Base-by-base conservation (phyloP, 2,888 invertebrate genomes). In the Augochlorella aurata region DNA sequence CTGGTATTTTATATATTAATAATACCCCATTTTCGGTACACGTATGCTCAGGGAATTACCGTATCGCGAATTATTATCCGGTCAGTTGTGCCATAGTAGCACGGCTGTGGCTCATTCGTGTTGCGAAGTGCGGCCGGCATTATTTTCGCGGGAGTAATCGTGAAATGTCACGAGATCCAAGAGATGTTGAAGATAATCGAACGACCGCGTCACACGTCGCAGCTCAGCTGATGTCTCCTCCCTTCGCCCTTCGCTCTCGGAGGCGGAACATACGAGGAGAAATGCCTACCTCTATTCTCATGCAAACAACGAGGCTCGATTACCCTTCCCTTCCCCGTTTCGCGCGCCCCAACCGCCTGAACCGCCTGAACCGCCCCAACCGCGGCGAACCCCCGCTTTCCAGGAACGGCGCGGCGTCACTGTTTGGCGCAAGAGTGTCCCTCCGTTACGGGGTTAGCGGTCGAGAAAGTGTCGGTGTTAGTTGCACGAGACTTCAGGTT, bases 401-500 rank as follows among this genome's bases (percentile, higher is more conserved):
- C n/a, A 63, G 65, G 44, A n/a, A 14, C 38, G 70, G 44, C 65
- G 52, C 45, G 70, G 44, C 65, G 52, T 49, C 10, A 21, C 63
- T 78, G 79, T 72, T 79, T 68, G 68, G 24, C 75, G 58, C 75
- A 63, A 49, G 63, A 79, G 63, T 70, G 69, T 79, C 69, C 74
- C 82, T 69, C 50, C 65, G 38, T 65, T 29, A 44, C 77, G 81
- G 81, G 77, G 68, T 84, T 68, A 80, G 78, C 77, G 84, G 81
- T 83, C 73, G 66, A 73, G 75, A 79, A 82, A 77, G 79, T 71
- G 65, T 71, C 49, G 83, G 85, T 76, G 75, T 72, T 58, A 63
- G 81, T 78, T 70, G 79, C 78, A 73, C 75, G 63, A 29, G 83
- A 87, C 86, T 83, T 85, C 77, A 83, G 84, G 85, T 88, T 86